These are phyloP conservation scores for Drosophila birchii DNA, from an alignment of 2,888 invertebrate genomes.

Conservation along the genomic window DNA sequence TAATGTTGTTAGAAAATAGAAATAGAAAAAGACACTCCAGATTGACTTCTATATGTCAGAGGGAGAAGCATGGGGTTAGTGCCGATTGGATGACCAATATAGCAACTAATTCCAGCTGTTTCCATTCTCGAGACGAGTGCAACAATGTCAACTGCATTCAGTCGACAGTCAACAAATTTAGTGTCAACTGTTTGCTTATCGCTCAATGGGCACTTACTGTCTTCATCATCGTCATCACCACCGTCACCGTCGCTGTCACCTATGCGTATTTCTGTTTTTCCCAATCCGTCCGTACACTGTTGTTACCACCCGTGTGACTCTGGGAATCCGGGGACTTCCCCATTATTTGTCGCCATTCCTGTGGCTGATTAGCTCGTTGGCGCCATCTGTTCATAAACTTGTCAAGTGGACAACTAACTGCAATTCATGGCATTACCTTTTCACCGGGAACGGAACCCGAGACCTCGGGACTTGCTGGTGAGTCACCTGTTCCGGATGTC, in stretches of 20 bases:
- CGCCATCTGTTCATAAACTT: conserved; percentile 37
- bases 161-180: conserved; percentile 11
- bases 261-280: neutral
- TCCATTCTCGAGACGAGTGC: neutral
- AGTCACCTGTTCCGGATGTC: conserved; percentile 33
- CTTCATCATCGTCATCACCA: neutral
- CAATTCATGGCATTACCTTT: conserved; percentile 14
- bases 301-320: conserved; percentile 7
- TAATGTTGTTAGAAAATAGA: neutral
- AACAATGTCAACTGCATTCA: conserved; percentile 35
- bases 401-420: conserved; percentile 25
- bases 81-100: neutral
- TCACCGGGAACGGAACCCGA: neutral
- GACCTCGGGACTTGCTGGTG: conserved; percentile 2
- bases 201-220: conserved; percentile 27
- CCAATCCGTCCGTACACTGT: neutral
- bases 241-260: conserved; percentile 7
- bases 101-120: conserved; percentile 4
- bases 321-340: conserved; percentile 20
- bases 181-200: conserved; percentile 44
- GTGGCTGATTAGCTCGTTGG: conserved; percentile 30
- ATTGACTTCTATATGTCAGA: neutral
- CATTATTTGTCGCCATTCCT: conserved; percentile 5
- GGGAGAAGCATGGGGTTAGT: neutral
- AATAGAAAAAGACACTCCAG: neutral